Base-by-base conservation (phyloP, 2,113 vertebrate genomes). In the Copsychus sechellarum region DNA sequence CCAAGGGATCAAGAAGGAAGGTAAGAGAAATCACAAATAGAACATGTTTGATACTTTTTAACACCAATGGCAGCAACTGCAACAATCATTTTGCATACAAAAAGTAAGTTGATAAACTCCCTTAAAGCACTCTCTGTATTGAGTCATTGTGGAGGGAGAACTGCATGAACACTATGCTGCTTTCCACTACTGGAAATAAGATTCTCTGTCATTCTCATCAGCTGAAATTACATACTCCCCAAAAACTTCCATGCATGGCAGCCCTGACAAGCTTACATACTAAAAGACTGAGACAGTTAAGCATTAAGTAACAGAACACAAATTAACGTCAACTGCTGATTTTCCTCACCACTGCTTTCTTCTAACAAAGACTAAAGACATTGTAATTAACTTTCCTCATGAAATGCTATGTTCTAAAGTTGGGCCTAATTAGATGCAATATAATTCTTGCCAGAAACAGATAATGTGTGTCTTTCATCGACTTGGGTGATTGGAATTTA, bases 321-420 rank as follows among this genome's bases (percentile, higher is more conserved):
- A 93, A 95, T 94, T 81, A 95, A 92, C 3, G 0, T 92, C 77
- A 92, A 90, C 61, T 92, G 81, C 71, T 79, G 80, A 95, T 80
- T 96, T 90, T 95, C 92, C 38, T 67, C 82, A 94, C 65, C 73
- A 91, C 71, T 93, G 86, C 71, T 85, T 76, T 95, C 76, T 61
- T 89, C 87, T 72, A 90, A 87, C 78, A 94, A 88, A 96, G 70
- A 92, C 81, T 40, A 93, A 95, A 88, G 83, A 66, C 88, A 76
- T 56, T 93, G 82, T 95, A 90, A 96, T 95, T 85, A 92, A 96
- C 88, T 94, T 93, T 71, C 81, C 71, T 95, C 92, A 70, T 93
- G 84, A 96, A 96, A 96, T 93, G 86, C 82, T 81, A 61, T 42
- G 40, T 50, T 92, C 84, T 74, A 62, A 94, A 95, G 81, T 87